A percentile compares a stretch with the other conserved stretches of the same genome.
Conservation (phyloP, 2,113 vertebrate genomes). For the Eubucco bourcierii region DNA sequence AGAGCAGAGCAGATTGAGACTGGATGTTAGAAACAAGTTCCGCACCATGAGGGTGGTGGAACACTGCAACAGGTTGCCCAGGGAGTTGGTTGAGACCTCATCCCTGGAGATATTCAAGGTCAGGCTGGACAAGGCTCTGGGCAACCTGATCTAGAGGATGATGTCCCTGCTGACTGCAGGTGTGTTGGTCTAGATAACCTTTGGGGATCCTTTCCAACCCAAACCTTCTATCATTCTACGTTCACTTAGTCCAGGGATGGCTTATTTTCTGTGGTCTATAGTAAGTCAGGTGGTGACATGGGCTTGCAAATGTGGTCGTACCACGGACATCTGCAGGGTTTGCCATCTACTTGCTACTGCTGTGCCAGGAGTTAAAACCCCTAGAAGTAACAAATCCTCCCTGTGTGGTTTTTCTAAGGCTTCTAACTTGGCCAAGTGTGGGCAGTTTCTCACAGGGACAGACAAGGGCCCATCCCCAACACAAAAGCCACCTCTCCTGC, state of each 20-base stretch:
- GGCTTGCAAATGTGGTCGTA: neutral
- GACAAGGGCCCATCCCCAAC: conserved; percentile 20
- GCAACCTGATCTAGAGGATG: no score
- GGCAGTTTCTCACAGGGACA: conserved; percentile 42
- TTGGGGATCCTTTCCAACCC: no score
- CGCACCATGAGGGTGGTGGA: no score
- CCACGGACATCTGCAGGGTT: neutral
- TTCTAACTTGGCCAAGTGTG: conserved; percentile 31
- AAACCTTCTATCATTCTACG: no score
- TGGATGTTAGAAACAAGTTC: no score
- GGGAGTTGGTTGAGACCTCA: no score
- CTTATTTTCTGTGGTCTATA: neutral
- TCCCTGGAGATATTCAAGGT: no score
- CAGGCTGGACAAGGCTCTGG: no score
- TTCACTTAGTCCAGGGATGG: neutral
- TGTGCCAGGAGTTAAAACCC: neutral
- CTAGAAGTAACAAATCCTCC: neutral
- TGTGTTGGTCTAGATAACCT: no score
- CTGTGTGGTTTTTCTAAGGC: neutral
- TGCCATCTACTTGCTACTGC: neutral
- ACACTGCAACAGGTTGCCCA: no score
- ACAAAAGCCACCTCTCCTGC: conserved; percentile 62
- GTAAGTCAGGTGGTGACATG: neutral
- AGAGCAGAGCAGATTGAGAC: no score
- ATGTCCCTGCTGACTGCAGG: no score